phyloP scores from a whole-genome alignment of 2,113 vertebrate species.

The Calidris pugnax region DNA sequence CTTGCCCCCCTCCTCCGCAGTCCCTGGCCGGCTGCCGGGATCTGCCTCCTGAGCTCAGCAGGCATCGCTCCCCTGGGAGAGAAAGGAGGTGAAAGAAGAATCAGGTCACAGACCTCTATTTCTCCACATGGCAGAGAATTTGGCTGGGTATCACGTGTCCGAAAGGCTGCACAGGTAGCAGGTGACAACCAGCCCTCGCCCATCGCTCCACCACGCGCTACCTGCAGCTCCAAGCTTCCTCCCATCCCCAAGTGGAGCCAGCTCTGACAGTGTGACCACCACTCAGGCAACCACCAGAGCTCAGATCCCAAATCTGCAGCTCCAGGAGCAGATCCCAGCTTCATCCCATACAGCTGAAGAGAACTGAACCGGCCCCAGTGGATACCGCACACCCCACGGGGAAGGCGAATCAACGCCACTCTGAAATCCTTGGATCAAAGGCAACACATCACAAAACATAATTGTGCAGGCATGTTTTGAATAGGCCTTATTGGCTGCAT shows the following conservation, averaged over 20 bases:
- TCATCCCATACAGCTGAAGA: not conserved
- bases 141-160: not conserved
- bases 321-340: not conserved
- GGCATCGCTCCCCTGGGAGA: not conserved
- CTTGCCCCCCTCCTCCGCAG: not conserved
- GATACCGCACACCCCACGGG: not conserved
- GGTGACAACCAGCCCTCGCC: not conserved
- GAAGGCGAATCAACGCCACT: not conserved
- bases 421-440: constrained; percentile 5
- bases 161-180: not conserved
- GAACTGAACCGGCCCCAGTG: not conserved
- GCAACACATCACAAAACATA: not conserved
- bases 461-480: constrained; percentile 15
- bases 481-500: constrained; percentile 17
- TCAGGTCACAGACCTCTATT: not conserved
- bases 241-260: accelerated
- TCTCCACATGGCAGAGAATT: not conserved
- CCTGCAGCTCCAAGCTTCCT: not conserved
- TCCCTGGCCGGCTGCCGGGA: not conserved
- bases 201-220: accelerated
- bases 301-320: not conserved
- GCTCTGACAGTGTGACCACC: accelerated
- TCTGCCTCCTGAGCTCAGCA: constrained; percentile 7
- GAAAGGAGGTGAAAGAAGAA: not conserved
- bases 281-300: not conserved